These are phyloP conservation scores for Loxodonta africana DNA, from an alignment of 2,113 vertebrate species.

Conservation along the genomic window DNA sequence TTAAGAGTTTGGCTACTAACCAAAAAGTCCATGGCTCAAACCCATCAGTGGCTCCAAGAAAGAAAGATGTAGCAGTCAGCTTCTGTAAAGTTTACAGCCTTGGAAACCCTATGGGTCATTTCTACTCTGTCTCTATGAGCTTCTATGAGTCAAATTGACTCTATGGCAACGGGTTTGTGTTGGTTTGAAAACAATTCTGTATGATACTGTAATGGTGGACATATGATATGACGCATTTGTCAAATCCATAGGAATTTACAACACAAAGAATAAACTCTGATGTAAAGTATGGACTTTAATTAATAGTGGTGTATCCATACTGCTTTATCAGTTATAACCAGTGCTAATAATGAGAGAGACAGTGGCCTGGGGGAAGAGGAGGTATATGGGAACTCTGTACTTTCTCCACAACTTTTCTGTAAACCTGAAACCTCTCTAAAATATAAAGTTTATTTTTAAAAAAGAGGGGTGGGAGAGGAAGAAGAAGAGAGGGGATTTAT, in stretches of 20 bases:
- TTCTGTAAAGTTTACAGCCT: no score
- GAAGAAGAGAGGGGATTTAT: not conserved
- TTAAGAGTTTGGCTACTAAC: no score
- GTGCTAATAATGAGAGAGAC: not conserved
- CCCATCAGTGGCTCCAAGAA: no score
- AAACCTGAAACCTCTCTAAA: not conserved
- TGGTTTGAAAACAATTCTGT: not conserved
- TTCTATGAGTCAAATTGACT: no score
- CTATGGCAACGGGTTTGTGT: no score
- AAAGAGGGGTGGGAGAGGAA: not conserved
- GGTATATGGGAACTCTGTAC: not conserved
- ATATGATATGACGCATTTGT: not conserved
- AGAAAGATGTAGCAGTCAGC: no score
- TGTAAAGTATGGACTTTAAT: not conserved
- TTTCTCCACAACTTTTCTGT: not conserved
- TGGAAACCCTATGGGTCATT: no score
- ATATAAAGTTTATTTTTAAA: not conserved
- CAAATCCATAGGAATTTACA: not conserved
- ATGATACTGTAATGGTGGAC: not conserved
- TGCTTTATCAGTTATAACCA: not conserved
- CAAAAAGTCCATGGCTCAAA: no score
- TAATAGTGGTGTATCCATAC: not conserved
- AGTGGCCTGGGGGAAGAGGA: not conserved
- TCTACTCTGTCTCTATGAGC: no score
- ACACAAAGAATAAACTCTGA: not conserved